phyloP scores from a whole-genome alignment of 2,888 invertebrate genomes.

The Myopa testacea region DNA sequence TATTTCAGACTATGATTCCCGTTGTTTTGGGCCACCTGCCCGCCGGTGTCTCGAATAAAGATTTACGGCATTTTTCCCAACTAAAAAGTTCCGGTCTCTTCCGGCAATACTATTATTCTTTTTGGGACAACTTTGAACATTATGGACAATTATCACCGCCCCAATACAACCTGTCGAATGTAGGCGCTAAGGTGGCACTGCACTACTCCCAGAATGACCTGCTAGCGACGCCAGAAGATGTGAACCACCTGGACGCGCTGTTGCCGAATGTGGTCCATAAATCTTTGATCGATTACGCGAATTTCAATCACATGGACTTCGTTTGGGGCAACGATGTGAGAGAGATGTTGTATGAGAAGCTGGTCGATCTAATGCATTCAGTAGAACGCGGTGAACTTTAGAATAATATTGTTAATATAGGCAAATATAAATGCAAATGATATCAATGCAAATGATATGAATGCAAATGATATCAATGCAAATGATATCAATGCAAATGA shows the following conservation, averaged over 20 bases:
- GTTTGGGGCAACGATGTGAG: constrained; percentile 52
- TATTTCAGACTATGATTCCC: constrained; percentile 71
- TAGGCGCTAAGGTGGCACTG: constrained; percentile 70
- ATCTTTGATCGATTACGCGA: constrained; percentile 49
- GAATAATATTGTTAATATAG: too few species aligned
- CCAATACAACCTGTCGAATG: constrained; percentile 67
- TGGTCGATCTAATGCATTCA: constrained; percentile 50
- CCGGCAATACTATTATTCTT: constrained; percentile 70
- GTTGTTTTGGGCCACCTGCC: constrained; percentile 74
- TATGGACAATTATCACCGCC: constrained; percentile 69
- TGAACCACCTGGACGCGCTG: constrained; percentile 50
- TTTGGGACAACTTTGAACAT: constrained; percentile 63
- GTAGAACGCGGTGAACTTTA: too few species aligned
- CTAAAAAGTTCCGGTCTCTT: constrained; percentile 59
- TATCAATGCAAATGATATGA: too few species aligned
- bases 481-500: too few species aligned
- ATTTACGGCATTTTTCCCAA: constrained; percentile 72
- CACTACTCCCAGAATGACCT: constrained; percentile 69
- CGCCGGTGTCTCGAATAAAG: constrained; percentile 70
- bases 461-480: too few species aligned
- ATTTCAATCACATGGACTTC: constrained; percentile 60
- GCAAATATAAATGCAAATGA: too few species aligned
- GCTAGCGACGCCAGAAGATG: constrained; percentile 69
- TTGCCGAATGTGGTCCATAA: constrained; percentile 54
- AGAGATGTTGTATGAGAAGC: constrained; percentile 49